These are phyloP conservation scores for Drosophila vallismaia DNA, from an alignment of 2,888 invertebrate species.

Conservation along the genomic window DNA sequence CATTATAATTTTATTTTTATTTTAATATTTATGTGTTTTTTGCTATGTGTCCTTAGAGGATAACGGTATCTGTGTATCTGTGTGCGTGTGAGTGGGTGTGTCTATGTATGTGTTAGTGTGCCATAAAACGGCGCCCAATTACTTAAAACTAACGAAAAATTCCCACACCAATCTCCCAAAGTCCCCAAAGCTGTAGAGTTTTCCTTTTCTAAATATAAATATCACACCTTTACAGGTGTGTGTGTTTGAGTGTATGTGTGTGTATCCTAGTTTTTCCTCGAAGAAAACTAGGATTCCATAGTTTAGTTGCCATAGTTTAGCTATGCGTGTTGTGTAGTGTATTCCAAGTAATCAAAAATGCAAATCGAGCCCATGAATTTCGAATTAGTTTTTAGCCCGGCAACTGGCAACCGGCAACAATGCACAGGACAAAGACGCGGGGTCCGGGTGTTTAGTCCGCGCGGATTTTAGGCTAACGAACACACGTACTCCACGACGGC, in stretches of 20 bases:
- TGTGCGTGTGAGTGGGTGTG: neutral
- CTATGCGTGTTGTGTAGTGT: constrained; percentile 46
- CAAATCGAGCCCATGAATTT: constrained; percentile 83
- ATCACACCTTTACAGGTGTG: constrained; percentile 61
- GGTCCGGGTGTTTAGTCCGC: constrained; percentile 56
- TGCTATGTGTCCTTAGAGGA: constrained; percentile 52
- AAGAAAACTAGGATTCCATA: constrained; percentile 48
- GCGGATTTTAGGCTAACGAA: constrained; percentile 77
- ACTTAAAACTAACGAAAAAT: constrained; percentile 74
- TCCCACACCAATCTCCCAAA: constrained; percentile 52
- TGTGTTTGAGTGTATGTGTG: neutral
- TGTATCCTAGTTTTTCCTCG: constrained; percentile 17
- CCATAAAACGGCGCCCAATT: constrained; percentile 73
- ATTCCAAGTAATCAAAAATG: constrained; percentile 83
- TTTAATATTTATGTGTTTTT: constrained; percentile 73
- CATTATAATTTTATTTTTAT: constrained; percentile 72
- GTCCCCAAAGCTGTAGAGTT: constrained; percentile 51
- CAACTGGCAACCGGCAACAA: constrained; percentile 40
- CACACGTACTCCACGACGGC: constrained; percentile 59
- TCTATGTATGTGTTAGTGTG: constrained; percentile 23
- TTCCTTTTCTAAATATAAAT: constrained; percentile 75
- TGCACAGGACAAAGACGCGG: constrained; percentile 22
- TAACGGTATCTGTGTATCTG: neutral
- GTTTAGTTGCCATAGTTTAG: constrained; percentile 13
- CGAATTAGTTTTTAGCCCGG: constrained; percentile 77